Conservation (phyloP, 1,140 invertebrate genomes). For the Hermetia illucens region DNA sequence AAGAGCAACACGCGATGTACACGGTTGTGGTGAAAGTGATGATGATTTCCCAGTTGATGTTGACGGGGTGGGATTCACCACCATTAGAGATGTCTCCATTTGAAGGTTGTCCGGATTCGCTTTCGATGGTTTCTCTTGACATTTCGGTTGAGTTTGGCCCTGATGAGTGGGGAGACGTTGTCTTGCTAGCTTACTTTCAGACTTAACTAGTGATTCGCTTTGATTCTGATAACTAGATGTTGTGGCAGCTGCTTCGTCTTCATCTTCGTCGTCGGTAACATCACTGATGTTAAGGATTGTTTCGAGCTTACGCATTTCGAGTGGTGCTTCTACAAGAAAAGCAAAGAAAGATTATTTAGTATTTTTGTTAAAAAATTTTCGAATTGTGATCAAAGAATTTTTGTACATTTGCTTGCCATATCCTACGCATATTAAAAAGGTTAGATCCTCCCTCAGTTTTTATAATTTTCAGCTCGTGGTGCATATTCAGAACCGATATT, state of each 20-base stretch:
- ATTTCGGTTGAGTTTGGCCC: conserved; percentile 11
- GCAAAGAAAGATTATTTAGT: conserved; percentile 1
- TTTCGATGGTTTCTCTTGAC: background rate
- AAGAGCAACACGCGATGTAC: background rate
- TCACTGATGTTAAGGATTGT: conserved; percentile 22
- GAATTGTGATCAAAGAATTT: no score
- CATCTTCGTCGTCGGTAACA: conserved; percentile 21
- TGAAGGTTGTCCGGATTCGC: conserved; percentile 13
- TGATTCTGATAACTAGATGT: no score
- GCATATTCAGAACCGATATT: no score
- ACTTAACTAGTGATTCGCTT: no score
- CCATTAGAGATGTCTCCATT: conserved; percentile 15
- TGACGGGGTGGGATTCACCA: conserved; percentile 1
- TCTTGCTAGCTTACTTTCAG: conserved; percentile 18
- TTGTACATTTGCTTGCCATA: background rate
- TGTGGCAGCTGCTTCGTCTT: no score
- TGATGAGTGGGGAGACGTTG: conserved; percentile 22
- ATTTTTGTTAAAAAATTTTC: no score
- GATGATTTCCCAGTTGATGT: background rate
- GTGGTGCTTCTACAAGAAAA: conserved; percentile 13
- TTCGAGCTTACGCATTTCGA: conserved; percentile 26
- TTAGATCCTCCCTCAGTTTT: no score
- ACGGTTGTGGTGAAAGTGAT: background rate
- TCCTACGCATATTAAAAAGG: no score
- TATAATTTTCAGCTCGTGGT: no score